Percentiles rank a stretch among this genome's conserved stretches.
Conservation (phyloP, 1,140 invertebrate species). For the Hycleus phaleratus region DNA sequence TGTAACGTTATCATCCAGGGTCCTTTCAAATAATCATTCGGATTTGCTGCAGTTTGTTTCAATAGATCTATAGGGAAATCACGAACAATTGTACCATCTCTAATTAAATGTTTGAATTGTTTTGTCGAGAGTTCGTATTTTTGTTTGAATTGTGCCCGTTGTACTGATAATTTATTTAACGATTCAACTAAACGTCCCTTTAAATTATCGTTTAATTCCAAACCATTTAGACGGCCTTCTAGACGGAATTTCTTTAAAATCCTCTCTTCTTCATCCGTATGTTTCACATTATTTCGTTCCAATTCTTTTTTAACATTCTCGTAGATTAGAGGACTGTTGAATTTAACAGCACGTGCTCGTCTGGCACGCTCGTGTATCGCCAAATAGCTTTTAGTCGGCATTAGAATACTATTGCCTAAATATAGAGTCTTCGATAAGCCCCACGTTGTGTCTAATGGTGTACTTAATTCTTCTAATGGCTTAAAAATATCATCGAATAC, state of each 20-base stretch:
- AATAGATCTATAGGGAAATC: conserved; percentile 69
- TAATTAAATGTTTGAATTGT: conserved; percentile 58
- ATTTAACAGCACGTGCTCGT: conserved; percentile 57
- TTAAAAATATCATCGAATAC: conserved; percentile 67
- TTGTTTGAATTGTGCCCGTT: conserved; percentile 51
- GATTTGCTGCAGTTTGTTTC: conserved; percentile 56
- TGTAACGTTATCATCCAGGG: conserved; percentile 75
- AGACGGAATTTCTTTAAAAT: conserved; percentile 69
- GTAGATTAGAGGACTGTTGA: conserved; percentile 58
- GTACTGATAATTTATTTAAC: conserved; percentile 44
- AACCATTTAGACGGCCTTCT: conserved; percentile 74
- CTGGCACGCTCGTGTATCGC: conserved; percentile 65
- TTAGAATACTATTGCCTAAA: conserved; percentile 68
- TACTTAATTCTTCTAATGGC: conserved; percentile 64
- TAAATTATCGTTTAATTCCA: conserved; percentile 45
- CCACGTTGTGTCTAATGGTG: conserved; percentile 75
- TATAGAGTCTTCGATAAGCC: conserved; percentile 76
- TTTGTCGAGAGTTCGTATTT: conserved; percentile 55
- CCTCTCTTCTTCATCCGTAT: conserved; percentile 60
- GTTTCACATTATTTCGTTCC: conserved; percentile 38
- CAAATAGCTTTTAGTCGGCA: conserved; percentile 68
- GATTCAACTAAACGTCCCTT: conserved; percentile 45
- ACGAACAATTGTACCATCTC: conserved; percentile 54
- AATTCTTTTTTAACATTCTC: conserved; percentile 56
- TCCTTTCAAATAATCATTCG: conserved; percentile 52